These are phyloP conservation scores for Hyles vespertilio DNA, from an alignment of 1,140 invertebrate genomes.

Conservation along the genomic window DNA sequence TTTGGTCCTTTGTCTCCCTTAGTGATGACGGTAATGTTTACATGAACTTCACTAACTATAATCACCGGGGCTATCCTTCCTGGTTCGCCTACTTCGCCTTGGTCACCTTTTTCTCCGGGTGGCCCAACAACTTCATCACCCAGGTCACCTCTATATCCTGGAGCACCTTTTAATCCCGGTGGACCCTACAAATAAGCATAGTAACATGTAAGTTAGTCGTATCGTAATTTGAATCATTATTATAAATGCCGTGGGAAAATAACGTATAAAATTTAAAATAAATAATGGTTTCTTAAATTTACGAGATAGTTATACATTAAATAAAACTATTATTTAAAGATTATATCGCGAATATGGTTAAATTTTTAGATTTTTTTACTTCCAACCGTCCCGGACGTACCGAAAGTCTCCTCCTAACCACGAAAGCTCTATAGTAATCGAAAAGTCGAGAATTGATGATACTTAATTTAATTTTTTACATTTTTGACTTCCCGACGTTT, in stretches of 20 bases:
- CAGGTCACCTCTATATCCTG: constrained; percentile 76
- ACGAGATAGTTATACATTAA: too few species aligned
- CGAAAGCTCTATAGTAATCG: too few species aligned
- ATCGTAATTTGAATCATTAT: neutral
- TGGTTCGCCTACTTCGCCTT: constrained; percentile 67
- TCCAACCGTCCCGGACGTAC: too few species aligned
- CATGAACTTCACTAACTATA: constrained; percentile 28
- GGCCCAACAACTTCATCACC: constrained; percentile 77
- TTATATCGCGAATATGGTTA: too few species aligned
- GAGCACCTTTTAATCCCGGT: constrained; percentile 75
- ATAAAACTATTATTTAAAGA: too few species aligned
- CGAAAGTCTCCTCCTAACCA: too few species aligned
- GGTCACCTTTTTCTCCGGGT: constrained; percentile 77
- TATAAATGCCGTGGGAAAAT: neutral
- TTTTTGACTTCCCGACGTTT: too few species aligned
- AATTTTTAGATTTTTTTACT: too few species aligned
- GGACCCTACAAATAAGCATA: constrained; percentile 38
- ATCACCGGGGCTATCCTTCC: constrained; percentile 40
- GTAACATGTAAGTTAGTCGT: neutral
- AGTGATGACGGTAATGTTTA: constrained; percentile 48
- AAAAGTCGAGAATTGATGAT: too few species aligned
- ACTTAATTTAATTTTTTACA: too few species aligned
- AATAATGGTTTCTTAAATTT: too few species aligned
- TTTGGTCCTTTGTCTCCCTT: constrained; percentile 68
- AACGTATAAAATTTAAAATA: neutral